Conservation (phyloP, 2,113 vertebrate species). For the Saimiri boliviensis region DNA sequence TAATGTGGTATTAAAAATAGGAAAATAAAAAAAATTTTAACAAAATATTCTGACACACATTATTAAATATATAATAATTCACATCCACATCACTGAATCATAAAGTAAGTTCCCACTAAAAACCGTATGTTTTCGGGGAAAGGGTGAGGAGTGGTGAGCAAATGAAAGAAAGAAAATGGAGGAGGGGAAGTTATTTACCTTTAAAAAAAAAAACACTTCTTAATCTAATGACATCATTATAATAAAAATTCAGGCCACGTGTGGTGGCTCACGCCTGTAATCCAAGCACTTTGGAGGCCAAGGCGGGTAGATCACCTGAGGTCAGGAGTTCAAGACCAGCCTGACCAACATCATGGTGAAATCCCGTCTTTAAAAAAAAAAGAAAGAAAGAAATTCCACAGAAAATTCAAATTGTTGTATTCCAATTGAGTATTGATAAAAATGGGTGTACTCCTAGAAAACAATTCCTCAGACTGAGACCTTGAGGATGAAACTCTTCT, state of each 20-base stretch:
- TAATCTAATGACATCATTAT: not conserved
- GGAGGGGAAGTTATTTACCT: not conserved
- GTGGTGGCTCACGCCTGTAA: no score
- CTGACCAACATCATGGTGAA: no score
- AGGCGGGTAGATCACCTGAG: no score
- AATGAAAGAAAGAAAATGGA: not conserved
- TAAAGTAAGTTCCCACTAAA: not conserved
- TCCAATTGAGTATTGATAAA: not conserved
- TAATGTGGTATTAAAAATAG: slow-evolving; percentile 72
- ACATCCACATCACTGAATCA: not conserved
- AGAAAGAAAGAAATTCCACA: not conserved
- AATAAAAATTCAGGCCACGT: not conserved
- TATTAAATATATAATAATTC: not conserved
- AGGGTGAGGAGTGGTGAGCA: not conserved
- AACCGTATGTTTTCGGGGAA: not conserved
- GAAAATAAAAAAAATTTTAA: not conserved
- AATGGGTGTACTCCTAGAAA: not conserved
- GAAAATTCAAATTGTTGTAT: not conserved
- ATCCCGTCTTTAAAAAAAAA: no score
- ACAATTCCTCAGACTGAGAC: not conserved
- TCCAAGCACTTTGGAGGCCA: no score
- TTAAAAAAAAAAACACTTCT: not conserved
- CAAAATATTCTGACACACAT: not conserved
- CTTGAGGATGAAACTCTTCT: not conserved
- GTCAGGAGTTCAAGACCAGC: no score